Percentiles rank a stretch among this genome's conserved stretches.
Evolutionary conservation across 1,140 invertebrate genomes (phyloP).

Genomic region (Palaemon carinicauda): DNA sequence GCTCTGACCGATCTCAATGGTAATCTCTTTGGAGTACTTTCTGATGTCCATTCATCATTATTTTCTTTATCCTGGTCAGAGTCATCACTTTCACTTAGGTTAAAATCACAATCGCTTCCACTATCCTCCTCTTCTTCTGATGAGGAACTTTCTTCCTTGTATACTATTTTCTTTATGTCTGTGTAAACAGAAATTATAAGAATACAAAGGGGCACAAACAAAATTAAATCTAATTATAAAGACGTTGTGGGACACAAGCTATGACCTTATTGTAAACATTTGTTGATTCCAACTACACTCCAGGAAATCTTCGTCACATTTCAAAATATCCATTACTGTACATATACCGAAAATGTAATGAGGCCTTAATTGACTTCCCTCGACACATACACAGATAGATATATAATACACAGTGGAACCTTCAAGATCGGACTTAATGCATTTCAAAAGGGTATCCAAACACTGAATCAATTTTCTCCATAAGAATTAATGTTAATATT

Average conservation of each 20-base stretch:
- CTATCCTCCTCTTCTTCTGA: too few species aligned
- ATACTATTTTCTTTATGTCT: conserved; percentile 33
- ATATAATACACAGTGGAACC: too few species aligned
- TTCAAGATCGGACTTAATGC: too few species aligned
- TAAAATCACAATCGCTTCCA: conserved; percentile 6
- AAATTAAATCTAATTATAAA: neutral
- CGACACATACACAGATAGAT: too few species aligned
- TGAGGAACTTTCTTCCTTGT: conserved; percentile 6
- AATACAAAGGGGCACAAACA: neutral
- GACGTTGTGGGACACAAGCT: neutral
- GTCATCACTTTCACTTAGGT: neutral
- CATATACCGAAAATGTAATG: too few species aligned
- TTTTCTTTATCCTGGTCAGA: conserved; percentile 15
- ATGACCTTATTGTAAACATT: neutral
- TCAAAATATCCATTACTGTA: too few species aligned
- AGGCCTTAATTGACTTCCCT: too few species aligned
- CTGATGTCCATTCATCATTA: neutral
- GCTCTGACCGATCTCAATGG: neutral
- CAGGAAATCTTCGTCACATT: too few species aligned
- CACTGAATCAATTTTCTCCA: too few species aligned
- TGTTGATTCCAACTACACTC: neutral
- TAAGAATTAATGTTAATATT: too few species aligned
- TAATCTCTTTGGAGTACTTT: conserved; percentile 12
- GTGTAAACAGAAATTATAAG: neutral
- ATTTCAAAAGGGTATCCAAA: too few species aligned